phyloP scores from a whole-genome alignment of 2,797 vertebrate species.

The Urophycis tenuis region DNA sequence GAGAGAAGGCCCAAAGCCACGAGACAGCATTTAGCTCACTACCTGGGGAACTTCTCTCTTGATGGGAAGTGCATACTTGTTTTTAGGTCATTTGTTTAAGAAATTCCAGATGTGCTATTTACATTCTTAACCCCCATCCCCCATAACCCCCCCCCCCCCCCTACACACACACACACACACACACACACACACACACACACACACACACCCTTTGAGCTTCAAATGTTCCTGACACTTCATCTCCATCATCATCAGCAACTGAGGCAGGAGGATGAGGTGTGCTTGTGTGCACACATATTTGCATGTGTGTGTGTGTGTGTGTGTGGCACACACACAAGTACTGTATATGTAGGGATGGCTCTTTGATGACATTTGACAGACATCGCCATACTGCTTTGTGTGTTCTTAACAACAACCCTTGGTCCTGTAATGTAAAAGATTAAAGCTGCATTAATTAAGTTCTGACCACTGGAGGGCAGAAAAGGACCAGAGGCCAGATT shows the following conservation, averaged over 20 bases:
- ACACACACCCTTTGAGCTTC: background rate
- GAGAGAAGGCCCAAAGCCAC: slow-evolving; percentile 13
- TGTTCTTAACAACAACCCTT: too few relatives aligned
- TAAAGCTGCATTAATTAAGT: background rate
- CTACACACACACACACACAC: slow-evolving; percentile 21
- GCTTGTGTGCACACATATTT: slow-evolving; percentile 34
- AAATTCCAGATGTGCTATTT: slow-evolving; percentile 48
- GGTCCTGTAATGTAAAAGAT: background rate
- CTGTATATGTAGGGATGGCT: too few relatives aligned
- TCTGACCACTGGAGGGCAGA: background rate
- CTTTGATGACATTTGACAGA: too few relatives aligned
- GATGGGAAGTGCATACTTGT: slow-evolving; percentile 29
- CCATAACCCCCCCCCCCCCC: background rate
- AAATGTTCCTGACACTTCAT: slow-evolving; percentile 38
- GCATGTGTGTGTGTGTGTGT: slow-evolving; percentile 30
- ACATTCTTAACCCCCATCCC: slow-evolving; percentile 23
- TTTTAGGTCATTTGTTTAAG: slow-evolving; percentile 28
- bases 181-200: slow-evolving; percentile 15
- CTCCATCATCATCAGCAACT: slow-evolving; percentile 50
- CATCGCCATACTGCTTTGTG: too few relatives aligned
- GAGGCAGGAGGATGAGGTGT: slow-evolving; percentile 45
- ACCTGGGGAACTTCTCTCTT: slow-evolving; percentile 29
- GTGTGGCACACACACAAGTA: background rate
- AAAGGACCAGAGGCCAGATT: background rate
- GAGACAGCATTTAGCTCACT: slow-evolving; percentile 43